A percentile compares a stretch with the other conserved stretches of the same genome.
These are phyloP conservation scores for Drosophila funebris DNA, from an alignment of 1,140 invertebrate species.

Conservation along the genomic window DNA sequence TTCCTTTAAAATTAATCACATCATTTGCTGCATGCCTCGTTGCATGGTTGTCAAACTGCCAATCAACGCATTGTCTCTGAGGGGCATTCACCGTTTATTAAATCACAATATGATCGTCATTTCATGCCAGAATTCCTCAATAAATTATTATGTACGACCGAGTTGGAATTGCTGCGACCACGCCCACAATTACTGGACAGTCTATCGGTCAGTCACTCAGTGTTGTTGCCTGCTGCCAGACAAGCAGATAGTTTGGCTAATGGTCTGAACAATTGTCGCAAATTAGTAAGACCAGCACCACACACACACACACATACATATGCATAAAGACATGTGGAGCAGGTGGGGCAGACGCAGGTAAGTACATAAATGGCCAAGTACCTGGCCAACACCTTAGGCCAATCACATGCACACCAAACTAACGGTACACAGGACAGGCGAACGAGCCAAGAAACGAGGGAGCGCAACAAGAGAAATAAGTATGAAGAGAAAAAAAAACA, in stretches of 20 bases:
- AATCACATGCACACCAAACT: constrained; percentile 68
- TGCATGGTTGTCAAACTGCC: constrained; percentile 35
- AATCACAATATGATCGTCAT: constrained; percentile 22
- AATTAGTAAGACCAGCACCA: constrained; percentile 56
- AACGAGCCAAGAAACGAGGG: not conserved
- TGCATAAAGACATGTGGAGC: constrained; percentile 10
- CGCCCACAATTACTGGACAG: constrained; percentile 53
- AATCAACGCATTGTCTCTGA: constrained; percentile 8
- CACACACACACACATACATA: not conserved
- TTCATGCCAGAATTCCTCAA: constrained; percentile 68
- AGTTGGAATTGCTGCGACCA: constrained; percentile 43
- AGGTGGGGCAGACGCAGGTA: constrained; percentile 5
- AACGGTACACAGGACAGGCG: constrained; percentile 53
- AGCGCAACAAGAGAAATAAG: not conserved
- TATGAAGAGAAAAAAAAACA: constrained; percentile 40
- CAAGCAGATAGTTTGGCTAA: constrained; percentile 46
- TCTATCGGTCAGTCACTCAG: constrained; percentile 6
- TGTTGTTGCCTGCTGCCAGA: not conserved
- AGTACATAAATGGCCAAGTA: constrained; percentile 48
- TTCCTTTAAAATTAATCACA: constrained; percentile 23
- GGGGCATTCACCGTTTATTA: constrained; percentile 18
- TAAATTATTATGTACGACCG: constrained; percentile 54
- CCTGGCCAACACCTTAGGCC: constrained; percentile 72
- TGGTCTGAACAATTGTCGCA: constrained; percentile 74
- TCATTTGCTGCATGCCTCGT: constrained; percentile 37